Evolutionary conservation across 1,140 invertebrate species (phyloP), one percentile per base, ranked within the genome.

Genomic region (Orchesella cincta): DNA sequence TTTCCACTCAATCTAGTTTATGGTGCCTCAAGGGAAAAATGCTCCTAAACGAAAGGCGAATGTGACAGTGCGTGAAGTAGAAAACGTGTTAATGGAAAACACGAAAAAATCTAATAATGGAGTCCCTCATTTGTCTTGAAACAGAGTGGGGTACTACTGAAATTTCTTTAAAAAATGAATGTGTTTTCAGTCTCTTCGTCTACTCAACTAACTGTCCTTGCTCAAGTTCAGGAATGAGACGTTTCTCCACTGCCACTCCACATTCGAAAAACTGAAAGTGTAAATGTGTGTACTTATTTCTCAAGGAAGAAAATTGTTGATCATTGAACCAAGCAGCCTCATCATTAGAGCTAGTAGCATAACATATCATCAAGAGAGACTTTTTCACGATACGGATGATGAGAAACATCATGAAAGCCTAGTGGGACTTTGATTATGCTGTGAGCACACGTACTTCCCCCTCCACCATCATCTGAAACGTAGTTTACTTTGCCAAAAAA

Each of bases 181-280:
- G 52, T 57, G 23, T 57, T 57, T 57, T 57, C 52, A 46, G 52
- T 57, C 23, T 57, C n/a, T n/a, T n/a, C n/a, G n/a, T n/a, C n/a
- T n/a, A n/a, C n/a, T n/a, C n/a, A n/a, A n/a, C n/a, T 57, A 57
- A 26, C 52, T 57, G 23, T 23, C 52, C 52, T 57, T 57, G 3
- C 52, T 26, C 52, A 57, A 57, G 52, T 57, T 57, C 52, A 57
- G 23, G 52, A 57, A 8, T 57, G 52, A 14, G 14, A 5, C 23
- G 14, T 57, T 3, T 23, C 14, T 57, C 52, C 14, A 26, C 52
- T 57, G 5, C 52, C 23, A 23, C 52, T 14, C 8, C 52, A 3
- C 52, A 57, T 46, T 46, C 20, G 8, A 46, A 46, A 46, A 46
- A n/a, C 20, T 46, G 39, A 46, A 46, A 46, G 39, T 46, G 8